phyloP scores from a whole-genome alignment of 2,113 vertebrate genomes.

The Bombycilla garrulus region DNA sequence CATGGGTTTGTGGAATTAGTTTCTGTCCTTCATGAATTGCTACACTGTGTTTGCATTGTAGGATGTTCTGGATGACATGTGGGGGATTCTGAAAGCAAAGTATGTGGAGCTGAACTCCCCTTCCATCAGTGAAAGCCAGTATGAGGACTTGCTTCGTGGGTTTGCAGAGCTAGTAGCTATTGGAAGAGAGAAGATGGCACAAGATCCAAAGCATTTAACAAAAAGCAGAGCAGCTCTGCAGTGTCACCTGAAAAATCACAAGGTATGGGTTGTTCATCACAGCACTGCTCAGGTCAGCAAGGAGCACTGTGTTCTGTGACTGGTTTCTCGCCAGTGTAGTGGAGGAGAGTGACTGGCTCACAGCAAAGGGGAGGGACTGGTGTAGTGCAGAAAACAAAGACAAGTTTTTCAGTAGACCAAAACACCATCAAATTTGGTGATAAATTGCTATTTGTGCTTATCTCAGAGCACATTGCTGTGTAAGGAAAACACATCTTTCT shows the following conservation, averaged over 20 bases:
- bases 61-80: slow-evolving; percentile 75
- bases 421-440: not conserved
- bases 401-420: not conserved
- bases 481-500: not conserved
- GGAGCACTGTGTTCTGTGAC: not conserved
- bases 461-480: not conserved
- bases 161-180: slow-evolving; percentile 73
- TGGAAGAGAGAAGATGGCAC: slow-evolving; percentile 71
- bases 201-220: slow-evolving; percentile 25
- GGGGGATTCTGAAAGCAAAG: slow-evolving; percentile 65
- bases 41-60: slow-evolving; percentile 31
- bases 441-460: not conserved
- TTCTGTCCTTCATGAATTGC: not conserved
- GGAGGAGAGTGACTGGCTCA: not conserved
- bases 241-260: slow-evolving; percentile 73
- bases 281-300: not conserved
- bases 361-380: not conserved
- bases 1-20: not conserved
- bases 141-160: slow-evolving; percentile 72
- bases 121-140: slow-evolving; percentile 67
- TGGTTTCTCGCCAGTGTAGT: not conserved
- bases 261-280: slow-evolving; percentile 67
- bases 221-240: slow-evolving; percentile 71
- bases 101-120: slow-evolving; percentile 66
- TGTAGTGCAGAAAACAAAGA: not conserved